Conservation (phyloP, 2,113 vertebrate genomes). For the Lepidothrix coronata region DNA sequence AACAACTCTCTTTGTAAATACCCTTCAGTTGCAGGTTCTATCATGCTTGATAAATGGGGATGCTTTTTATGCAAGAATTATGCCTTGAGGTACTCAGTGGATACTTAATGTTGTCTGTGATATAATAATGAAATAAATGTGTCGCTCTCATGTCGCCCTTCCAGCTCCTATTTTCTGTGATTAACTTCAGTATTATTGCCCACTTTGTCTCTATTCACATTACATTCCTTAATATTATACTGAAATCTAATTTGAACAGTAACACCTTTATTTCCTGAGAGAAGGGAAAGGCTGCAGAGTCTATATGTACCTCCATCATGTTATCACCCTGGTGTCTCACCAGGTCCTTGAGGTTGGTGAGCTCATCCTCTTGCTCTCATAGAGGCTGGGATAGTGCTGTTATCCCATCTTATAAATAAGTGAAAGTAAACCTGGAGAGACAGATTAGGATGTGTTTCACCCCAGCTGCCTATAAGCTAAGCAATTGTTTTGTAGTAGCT, state of each 20-base stretch:
- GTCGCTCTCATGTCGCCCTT: background rate
- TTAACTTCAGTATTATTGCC: background rate
- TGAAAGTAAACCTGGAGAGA: background rate
- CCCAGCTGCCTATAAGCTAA: background rate
- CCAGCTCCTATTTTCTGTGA: background rate
- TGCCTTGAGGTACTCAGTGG: constrained; percentile 24
- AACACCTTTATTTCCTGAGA: background rate
- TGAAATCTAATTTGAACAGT: background rate
- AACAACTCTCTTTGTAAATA: constrained; percentile 58
- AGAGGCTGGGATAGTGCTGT: background rate
- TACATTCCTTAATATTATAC: background rate
- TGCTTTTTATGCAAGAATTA: constrained; percentile 41
- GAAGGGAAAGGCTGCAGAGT: background rate
- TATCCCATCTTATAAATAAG: background rate
- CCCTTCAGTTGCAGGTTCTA: constrained; percentile 34
- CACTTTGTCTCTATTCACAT: background rate
- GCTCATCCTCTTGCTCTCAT: background rate
- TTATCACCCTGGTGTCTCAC: background rate
- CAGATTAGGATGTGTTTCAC: background rate
- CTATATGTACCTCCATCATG: fast-evolving
- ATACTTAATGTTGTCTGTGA: constrained; percentile 54
- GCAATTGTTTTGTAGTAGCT: background rate
- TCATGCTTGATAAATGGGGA: constrained; percentile 8
- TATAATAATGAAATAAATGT: constrained; percentile 59
- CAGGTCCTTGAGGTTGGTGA: background rate